A percentile compares a stretch with the other conserved stretches of the same genome.
Evolutionary conservation across 2,113 vertebrate genomes (phyloP).

Genomic region (Gasterosteus nipponicus): DNA sequence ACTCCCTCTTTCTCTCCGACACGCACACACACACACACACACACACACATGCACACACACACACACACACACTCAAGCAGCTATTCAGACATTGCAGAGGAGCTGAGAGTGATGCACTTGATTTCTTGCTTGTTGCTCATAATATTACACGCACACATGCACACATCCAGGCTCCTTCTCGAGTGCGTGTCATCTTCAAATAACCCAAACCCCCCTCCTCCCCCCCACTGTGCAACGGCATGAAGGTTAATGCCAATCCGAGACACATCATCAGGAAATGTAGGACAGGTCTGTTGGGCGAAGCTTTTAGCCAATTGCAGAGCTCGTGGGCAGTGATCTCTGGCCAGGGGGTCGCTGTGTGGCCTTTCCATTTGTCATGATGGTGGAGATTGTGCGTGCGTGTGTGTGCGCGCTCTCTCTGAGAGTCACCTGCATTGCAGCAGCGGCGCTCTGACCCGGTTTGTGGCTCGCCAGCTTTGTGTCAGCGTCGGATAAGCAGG

Average conservation of each 20-base stretch:
- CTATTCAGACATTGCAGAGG: slow-evolving; percentile 25
- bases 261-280: slow-evolving; percentile 56
- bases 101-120: slow-evolving; percentile 19
- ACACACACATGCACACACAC: neutral
- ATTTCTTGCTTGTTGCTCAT: neutral
- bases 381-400: slow-evolving; percentile 9
- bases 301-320: slow-evolving; percentile 55
- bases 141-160: neutral
- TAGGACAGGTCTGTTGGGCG: slow-evolving; percentile 59
- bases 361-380: slow-evolving; percentile 29
- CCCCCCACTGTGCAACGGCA: neutral
- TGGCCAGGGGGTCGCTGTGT: slow-evolving; percentile 47
- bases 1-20: slow-evolving; percentile 50
- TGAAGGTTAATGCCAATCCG: slow-evolving; percentile 44
- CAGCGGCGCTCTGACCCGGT: slow-evolving; percentile 48
- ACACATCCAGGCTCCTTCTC: neutral
- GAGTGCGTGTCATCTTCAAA: neutral
- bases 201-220: neutral
- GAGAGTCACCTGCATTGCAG: slow-evolving; percentile 65
- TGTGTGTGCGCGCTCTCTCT: neutral
- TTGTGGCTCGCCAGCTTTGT: slow-evolving; percentile 23
- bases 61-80: slow-evolving; percentile 15
- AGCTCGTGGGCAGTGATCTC: slow-evolving; percentile 45
- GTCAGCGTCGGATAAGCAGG: slow-evolving; percentile 53
- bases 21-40: slow-evolving; percentile 26